Evolutionary conservation across 2,113 vertebrate species (phyloP).

Genomic region (Lophochroa leadbeateri): DNA sequence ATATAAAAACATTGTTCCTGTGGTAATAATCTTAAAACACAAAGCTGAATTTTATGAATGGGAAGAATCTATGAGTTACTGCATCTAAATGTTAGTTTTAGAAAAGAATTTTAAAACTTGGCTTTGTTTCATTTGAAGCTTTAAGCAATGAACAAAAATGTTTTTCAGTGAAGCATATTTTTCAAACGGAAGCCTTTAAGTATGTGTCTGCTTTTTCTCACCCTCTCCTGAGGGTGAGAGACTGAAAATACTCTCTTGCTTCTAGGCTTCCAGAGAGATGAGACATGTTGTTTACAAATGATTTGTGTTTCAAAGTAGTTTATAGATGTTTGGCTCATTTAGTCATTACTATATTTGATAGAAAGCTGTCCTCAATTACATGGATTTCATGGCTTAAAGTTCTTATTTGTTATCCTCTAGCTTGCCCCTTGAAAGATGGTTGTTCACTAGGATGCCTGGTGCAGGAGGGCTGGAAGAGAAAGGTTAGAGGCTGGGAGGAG

Average conservation of each 20-base stretch:
- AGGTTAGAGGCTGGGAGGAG: neutral
- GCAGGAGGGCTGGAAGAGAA: neutral
- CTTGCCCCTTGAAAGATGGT: neutral
- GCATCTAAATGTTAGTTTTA: neutral
- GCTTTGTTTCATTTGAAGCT: neutral
- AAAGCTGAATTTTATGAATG: neutral
- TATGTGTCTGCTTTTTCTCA: neutral
- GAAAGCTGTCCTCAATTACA: neutral
- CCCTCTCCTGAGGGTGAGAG: neutral
- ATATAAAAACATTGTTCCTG: neutral
- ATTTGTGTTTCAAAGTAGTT: neutral
- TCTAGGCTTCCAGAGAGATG: neutral
- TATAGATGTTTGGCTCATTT: neutral
- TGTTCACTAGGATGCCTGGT: neutral
- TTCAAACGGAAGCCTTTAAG: neutral
- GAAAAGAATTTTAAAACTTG: neutral
- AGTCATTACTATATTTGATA: neutral
- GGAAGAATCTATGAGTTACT: neutral
- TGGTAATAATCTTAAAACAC: neutral
- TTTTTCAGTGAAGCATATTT: neutral
- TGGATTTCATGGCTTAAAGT: neutral
- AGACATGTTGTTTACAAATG: neutral
- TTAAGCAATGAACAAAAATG: neutral
- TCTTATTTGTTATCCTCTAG: neutral
- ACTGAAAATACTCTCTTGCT: constrained; percentile 7